Evolutionary conservation across 2,113 vertebrate genomes (phyloP).

Genomic region (Tringa solitaria): DNA sequence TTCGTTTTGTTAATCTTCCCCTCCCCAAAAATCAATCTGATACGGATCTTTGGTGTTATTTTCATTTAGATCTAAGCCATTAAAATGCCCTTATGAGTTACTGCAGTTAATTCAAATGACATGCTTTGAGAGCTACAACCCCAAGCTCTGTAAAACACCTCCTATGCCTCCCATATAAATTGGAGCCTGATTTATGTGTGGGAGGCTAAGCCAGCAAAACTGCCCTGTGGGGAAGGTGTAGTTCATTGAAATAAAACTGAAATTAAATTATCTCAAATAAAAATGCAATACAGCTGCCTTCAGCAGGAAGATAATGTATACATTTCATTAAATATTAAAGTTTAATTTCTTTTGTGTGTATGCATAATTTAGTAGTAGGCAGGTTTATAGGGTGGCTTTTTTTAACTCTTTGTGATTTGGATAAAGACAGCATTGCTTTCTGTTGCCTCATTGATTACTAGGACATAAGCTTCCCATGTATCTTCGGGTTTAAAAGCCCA

Average conservation of each 20-base stretch:
- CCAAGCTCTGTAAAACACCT: slow-evolving; percentile 40
- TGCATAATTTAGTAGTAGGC: slow-evolving; percentile 41
- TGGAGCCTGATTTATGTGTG: slow-evolving; percentile 77
- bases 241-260: slow-evolving; percentile 81
- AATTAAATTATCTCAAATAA: slow-evolving; percentile 82
- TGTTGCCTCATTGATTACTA: neutral
- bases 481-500: neutral
- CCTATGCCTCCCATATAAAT: slow-evolving; percentile 69
- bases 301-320: slow-evolving; percentile 81
- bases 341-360: slow-evolving; percentile 74
- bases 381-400: neutral
- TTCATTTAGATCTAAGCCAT: slow-evolving; percentile 51
- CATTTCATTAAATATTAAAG: slow-evolving; percentile 90
- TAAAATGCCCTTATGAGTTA: slow-evolving; percentile 68
- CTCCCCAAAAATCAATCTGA: slow-evolving; percentile 37
- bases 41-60: slow-evolving; percentile 18
- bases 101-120: slow-evolving; percentile 40
- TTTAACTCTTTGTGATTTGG: neutral
- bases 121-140: slow-evolving; percentile 21
- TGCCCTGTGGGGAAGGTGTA: slow-evolving; percentile 71
- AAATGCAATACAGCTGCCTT: slow-evolving; percentile 81
- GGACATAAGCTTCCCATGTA: neutral
- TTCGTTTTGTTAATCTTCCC: slow-evolving; percentile 4
- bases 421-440: neutral
- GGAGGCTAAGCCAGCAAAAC: slow-evolving; percentile 65